Conservation (phyloP, 2,113 vertebrate genomes). For the Etheostoma spectabile region DNA sequence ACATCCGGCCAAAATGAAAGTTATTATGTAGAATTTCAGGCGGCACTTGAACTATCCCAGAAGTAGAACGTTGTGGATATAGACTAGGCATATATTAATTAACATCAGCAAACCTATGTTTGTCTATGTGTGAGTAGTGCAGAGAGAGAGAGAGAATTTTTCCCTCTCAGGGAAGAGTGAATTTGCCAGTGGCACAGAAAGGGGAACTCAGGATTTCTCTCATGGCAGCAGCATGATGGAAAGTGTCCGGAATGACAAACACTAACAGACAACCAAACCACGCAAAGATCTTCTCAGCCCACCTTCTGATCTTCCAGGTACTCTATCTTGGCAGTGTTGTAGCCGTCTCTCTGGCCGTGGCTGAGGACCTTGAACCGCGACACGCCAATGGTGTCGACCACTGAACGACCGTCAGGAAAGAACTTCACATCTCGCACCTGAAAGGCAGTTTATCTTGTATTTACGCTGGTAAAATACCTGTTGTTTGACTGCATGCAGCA, state of each 20-base stretch:
- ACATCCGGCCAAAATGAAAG: too few relatives aligned
- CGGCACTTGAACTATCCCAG: too few relatives aligned
- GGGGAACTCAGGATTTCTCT: background rate
- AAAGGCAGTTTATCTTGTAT: background rate
- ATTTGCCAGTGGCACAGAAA: background rate
- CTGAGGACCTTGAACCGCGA: slow-evolving; percentile 91
- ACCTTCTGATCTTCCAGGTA: slow-evolving; percentile 94
- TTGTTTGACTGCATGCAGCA: background rate
- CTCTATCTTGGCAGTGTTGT: slow-evolving; percentile 94
- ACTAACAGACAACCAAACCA: background rate
- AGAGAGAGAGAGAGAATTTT: background rate
- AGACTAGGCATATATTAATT: background rate
- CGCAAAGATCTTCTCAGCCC: background rate
- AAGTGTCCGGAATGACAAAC: background rate
- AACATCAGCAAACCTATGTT: background rate
- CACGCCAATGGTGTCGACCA: slow-evolving; percentile 91
- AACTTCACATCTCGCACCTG: slow-evolving; percentile 91
- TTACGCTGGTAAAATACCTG: background rate
- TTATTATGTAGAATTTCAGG: too few relatives aligned
- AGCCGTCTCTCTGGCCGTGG: slow-evolving; percentile 92
- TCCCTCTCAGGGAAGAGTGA: background rate
- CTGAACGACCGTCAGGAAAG: slow-evolving; percentile 92
- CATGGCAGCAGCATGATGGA: background rate
- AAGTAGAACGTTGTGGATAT: too few relatives aligned
- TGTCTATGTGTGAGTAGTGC: too few relatives aligned